These are phyloP conservation scores for Platerodrilus igneus DNA, from an alignment of 2,888 invertebrate species.

Conservation along the genomic window DNA sequence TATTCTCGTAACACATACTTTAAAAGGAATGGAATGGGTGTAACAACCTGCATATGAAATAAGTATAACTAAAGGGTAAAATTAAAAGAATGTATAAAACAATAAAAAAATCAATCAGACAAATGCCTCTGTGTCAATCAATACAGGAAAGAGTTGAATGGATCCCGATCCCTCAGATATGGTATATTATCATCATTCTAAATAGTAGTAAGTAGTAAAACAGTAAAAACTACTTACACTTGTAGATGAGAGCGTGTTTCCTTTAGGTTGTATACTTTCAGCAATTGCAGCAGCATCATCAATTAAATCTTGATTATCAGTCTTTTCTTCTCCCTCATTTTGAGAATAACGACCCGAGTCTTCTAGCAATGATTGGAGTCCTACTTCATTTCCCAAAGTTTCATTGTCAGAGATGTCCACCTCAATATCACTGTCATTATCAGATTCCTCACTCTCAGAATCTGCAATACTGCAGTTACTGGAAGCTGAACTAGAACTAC, in stretches of 20 bases:
- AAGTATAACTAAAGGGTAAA: constrained; percentile 15
- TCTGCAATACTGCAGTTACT: constrained; percentile 28
- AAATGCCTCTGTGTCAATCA: constrained; percentile 38
- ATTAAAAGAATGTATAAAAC: no score
- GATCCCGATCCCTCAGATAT: constrained; percentile 33
- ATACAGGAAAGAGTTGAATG: constrained; percentile 35
- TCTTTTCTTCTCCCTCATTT: constrained; percentile 42
- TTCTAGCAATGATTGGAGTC: constrained; percentile 56
- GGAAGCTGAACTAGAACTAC: constrained; percentile 33
- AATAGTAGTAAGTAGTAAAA: constrained; percentile 1
- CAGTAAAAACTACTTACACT: constrained; percentile 55
- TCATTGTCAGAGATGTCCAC: constrained; percentile 41
- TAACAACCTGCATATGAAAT: constrained; percentile 68
- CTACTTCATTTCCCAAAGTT: constrained; percentile 48
- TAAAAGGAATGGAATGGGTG: constrained; percentile 88
- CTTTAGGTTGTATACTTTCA: constrained; percentile 95
- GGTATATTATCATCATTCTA: constrained; percentile 28
- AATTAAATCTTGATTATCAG: constrained; percentile 66
- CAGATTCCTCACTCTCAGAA: constrained; percentile 33
- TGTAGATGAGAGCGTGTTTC: constrained; percentile 92
- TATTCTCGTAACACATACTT: constrained; percentile 90
- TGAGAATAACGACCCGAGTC: constrained; percentile 41
- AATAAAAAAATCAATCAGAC: constrained; percentile 34
- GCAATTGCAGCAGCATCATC: constrained; percentile 92
- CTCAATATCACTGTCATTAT: constrained; percentile 37